These are phyloP conservation scores for Tricholauxania praeusta DNA, from an alignment of 2,888 invertebrate species.

Conservation along the genomic window DNA sequence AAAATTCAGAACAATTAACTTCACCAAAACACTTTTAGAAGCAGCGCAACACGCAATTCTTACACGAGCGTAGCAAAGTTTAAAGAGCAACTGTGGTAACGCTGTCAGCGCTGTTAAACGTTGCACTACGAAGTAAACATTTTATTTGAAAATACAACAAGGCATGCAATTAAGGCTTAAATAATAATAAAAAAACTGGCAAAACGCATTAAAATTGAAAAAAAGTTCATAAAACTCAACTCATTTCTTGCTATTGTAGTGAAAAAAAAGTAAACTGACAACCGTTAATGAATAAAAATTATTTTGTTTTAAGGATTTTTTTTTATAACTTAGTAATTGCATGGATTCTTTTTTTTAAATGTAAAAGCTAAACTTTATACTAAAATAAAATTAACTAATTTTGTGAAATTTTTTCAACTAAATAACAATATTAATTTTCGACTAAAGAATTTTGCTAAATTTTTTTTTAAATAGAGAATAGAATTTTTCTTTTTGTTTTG, in stretches of 20 bases:
- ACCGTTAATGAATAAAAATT: slow-evolving; percentile 15
- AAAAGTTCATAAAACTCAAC: background rate
- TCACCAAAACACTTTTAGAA: background rate
- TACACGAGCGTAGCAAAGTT: background rate
- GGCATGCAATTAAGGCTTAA: slow-evolving; percentile 8
- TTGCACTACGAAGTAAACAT: background rate
- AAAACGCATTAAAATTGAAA: background rate
- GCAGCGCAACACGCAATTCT: background rate
- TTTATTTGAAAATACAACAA: background rate
- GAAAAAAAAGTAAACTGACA: slow-evolving; percentile 35
- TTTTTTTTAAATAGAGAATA: slow-evolving; percentile 4
- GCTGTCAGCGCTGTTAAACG: background rate
- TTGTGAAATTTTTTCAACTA: slow-evolving; percentile 44
- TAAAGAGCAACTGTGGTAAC: too few relatives aligned
- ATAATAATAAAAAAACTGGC: background rate
- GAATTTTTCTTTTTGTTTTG: background rate
- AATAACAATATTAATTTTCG: slow-evolving; percentile 47
- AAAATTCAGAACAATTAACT: background rate
- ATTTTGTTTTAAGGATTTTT: background rate
- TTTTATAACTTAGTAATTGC: background rate
- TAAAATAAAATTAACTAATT: slow-evolving; percentile 33
- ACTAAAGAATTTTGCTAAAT: slow-evolving; percentile 43
- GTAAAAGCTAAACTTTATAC: slow-evolving; percentile 14
- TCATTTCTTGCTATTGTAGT: background rate
- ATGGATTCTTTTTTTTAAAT: background rate